These are phyloP conservation scores for Mimachlamys varia DNA, from an alignment of 2,888 invertebrate species.

Conservation along the genomic window DNA sequence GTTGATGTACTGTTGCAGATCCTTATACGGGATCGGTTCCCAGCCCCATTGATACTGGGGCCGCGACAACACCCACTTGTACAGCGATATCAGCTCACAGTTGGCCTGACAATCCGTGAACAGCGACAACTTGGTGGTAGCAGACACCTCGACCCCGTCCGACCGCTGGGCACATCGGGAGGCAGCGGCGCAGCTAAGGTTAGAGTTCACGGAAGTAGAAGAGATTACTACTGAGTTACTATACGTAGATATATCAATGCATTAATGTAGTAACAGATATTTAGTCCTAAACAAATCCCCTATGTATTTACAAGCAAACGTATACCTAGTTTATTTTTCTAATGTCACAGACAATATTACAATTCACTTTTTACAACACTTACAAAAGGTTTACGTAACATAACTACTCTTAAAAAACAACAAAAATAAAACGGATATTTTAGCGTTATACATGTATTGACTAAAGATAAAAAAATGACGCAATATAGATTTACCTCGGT, in stretches of 20 bases:
- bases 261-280: not conserved
- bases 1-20: not conserved
- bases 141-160: not conserved
- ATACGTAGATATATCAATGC: not conserved
- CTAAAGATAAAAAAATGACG: too few relatives aligned
- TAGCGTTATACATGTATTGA: too few relatives aligned
- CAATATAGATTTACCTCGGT: conserved; percentile 55
- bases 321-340: too few relatives aligned
- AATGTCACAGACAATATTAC: too few relatives aligned
- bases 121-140: not conserved
- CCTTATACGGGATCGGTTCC: not conserved
- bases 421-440: too few relatives aligned
- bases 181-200: not conserved
- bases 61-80: not conserved
- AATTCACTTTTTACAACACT: too few relatives aligned
- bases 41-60: not conserved
- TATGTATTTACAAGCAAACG: not conserved
- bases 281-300: not conserved
- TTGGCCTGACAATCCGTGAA: not conserved
- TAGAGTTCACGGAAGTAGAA: not conserved
- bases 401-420: too few relatives aligned
- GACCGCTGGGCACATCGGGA: not conserved
- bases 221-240: not conserved
- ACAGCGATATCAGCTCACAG: not conserved
- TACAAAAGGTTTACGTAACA: too few relatives aligned